A percentile compares a stretch with the other conserved stretches of the same genome.
phyloP scores from a whole-genome alignment of 1,140 invertebrate species.

The Mercenaria mercenaria region DNA sequence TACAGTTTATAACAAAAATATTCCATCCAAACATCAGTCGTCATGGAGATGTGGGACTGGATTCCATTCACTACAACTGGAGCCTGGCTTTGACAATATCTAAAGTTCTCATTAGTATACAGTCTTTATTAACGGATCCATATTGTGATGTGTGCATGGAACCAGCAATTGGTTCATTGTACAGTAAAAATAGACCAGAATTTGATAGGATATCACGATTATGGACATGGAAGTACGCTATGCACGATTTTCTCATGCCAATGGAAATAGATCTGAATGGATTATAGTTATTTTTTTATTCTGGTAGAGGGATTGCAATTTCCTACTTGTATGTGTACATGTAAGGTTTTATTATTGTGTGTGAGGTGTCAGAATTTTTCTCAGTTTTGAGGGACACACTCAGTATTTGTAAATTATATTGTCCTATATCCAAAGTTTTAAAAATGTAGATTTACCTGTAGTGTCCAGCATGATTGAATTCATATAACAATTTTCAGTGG shows the following conservation, averaged over 20 bases:
- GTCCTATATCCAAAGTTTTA: too few species aligned
- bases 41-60: conserved; percentile 98
- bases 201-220: conserved; percentile 94
- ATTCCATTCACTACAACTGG: conserved; percentile 98
- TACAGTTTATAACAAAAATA: conserved; percentile 90
- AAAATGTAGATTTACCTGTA: too few species aligned
- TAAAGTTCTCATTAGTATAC: conserved; percentile 89
- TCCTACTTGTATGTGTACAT: too few species aligned
- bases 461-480: too few species aligned
- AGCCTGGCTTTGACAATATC: conserved; percentile 96
- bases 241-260: conserved; percentile 90
- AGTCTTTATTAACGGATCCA: conserved; percentile 97
- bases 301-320: background rate
- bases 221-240: conserved; percentile 98
- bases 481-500: too few species aligned
- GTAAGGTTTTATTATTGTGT: too few species aligned
- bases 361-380: too few species aligned
- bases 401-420: too few species aligned
- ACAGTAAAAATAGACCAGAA: conserved; percentile 90
- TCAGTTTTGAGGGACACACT: too few species aligned
- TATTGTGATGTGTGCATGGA: conserved; percentile 97
- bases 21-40: conserved; percentile 98
- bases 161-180: conserved; percentile 93
- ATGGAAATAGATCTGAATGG: conserved; percentile 80
- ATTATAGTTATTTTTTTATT: conserved; percentile 23